phyloP scores from a whole-genome alignment of 2,113 vertebrate species.

The Pimephales promelas region DNA sequence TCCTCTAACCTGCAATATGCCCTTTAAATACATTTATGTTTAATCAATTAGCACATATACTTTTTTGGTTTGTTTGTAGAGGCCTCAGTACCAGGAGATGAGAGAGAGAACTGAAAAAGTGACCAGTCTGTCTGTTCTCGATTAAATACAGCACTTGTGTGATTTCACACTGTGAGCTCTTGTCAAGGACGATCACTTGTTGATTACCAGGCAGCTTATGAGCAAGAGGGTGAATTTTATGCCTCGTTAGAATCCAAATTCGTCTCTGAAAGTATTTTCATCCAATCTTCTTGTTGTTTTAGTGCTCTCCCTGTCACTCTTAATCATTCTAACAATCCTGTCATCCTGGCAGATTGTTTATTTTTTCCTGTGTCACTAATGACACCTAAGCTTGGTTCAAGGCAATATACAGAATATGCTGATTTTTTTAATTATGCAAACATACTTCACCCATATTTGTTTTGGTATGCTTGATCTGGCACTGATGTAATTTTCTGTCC shows the following conservation, averaged over 20 bases:
- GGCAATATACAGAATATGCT: neutral
- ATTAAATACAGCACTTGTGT: neutral
- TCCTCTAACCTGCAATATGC: too few species aligned
- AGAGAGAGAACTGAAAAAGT: neutral
- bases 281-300: neutral
- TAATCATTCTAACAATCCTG: neutral
- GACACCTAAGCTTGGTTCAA: neutral
- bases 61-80: too few species aligned
- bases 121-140: neutral
- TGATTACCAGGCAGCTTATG: slow-evolving; percentile 17
- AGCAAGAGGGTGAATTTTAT: neutral
- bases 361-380: neutral
- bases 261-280: neutral
- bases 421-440: neutral
- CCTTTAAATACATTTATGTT: too few species aligned
- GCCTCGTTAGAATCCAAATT: neutral
- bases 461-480: slow-evolving; percentile 13
- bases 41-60: too few species aligned
- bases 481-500: slow-evolving; percentile 8
- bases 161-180: neutral
- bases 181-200: slow-evolving; percentile 22
- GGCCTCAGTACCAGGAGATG: too few species aligned
- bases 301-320: neutral
- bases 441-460: neutral
- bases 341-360: neutral